Conservation (phyloP, 2,888 invertebrate genomes). For the Clitarchus hookeri region DNA sequence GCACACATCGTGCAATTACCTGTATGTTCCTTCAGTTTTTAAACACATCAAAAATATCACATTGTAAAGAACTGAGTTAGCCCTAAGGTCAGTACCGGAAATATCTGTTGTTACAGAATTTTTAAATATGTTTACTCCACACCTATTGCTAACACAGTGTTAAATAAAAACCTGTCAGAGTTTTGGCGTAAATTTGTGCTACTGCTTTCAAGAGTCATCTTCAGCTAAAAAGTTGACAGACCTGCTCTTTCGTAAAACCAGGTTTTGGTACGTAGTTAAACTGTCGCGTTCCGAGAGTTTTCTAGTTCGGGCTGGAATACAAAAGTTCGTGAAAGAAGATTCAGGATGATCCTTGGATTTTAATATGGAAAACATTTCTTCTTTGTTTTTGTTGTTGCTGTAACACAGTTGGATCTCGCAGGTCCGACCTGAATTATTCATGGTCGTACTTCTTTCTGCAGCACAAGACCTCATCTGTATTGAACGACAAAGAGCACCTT, state of each 20-base stretch:
- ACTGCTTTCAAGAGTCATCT: neutral
- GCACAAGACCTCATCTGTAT: too few relatives aligned
- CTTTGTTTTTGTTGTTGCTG: neutral
- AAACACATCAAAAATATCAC: too few relatives aligned
- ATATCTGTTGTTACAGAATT: too few relatives aligned
- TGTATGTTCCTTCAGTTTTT: too few relatives aligned
- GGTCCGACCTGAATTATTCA: neutral
- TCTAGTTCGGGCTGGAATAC: neutral
- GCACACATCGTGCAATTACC: too few relatives aligned
- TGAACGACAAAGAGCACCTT: too few relatives aligned
- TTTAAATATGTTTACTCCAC: too few relatives aligned
- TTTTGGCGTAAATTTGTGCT: too few relatives aligned
- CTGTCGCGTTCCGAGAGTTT: neutral
- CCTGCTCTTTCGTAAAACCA: neutral
- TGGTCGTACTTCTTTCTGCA: neutral
- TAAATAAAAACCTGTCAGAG: too few relatives aligned
- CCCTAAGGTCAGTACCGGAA: too few relatives aligned
- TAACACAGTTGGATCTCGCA: neutral
- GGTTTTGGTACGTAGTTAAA: neutral
- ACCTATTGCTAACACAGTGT: too few relatives aligned
- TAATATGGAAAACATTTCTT: neutral
- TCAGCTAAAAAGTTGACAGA: neutral
- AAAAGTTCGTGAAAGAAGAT: neutral
- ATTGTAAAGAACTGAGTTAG: too few relatives aligned
- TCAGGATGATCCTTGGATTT: neutral